Conservation (phyloP, 1,140 invertebrate species). For the Leptopilina boulardi region DNA sequence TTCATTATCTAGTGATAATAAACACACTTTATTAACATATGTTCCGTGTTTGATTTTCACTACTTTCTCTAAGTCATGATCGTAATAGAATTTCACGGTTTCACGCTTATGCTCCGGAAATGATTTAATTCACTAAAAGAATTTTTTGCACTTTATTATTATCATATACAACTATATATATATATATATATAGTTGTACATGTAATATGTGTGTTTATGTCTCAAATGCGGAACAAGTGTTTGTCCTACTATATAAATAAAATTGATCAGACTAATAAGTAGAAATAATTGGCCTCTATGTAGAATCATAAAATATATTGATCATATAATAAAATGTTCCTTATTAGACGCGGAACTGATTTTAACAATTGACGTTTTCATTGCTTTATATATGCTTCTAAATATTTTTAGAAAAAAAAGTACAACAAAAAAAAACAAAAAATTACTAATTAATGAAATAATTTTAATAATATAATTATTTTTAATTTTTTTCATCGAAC, state of each 20-base stretch:
- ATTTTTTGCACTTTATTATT: not conserved
- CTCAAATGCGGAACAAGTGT: not conserved
- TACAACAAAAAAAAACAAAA: too few relatives aligned
- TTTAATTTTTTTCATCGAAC: too few relatives aligned
- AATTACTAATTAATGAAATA: too few relatives aligned
- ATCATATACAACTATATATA: not conserved
- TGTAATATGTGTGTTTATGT: not conserved
- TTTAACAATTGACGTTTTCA: constrained; percentile 2
- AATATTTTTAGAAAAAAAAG: not conserved
- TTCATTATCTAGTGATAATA: not conserved
- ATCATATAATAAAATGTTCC: constrained; percentile 6
- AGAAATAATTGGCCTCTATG: constrained; percentile 1
- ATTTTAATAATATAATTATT: too few relatives aligned
- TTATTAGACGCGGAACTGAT: constrained; percentile 5
- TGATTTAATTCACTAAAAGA: constrained; percentile 22
- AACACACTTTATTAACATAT: not conserved
- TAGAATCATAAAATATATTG: not conserved
- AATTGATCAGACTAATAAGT: not conserved
- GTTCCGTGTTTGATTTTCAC: not conserved
- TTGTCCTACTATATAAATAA: not conserved
- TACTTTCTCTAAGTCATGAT: constrained; percentile 8
- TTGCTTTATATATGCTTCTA: constrained; percentile 3
- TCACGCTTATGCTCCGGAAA: constrained; percentile 23
- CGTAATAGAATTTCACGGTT: constrained; percentile 26
- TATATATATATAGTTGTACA: too few relatives aligned